Conservation (phyloP, 2,888 invertebrate genomes). For the Clunio marinus region DNA sequence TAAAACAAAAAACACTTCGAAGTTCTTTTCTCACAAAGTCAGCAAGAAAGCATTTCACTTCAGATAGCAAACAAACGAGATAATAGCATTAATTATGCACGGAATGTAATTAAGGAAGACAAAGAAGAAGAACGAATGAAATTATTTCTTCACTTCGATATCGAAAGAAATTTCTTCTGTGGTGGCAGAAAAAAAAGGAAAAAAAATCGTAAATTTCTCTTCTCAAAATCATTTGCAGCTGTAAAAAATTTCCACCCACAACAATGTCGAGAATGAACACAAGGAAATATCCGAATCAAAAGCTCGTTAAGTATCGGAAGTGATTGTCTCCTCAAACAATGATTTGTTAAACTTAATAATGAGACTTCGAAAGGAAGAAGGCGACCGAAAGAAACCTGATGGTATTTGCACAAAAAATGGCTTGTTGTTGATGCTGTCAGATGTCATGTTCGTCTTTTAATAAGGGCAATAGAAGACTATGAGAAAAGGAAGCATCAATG, state of each 20-base stretch:
- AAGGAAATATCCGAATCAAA: conserved; percentile 18
- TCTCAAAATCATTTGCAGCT: neutral
- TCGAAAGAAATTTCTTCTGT: no score
- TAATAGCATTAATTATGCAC: neutral
- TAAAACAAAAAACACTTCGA: no score
- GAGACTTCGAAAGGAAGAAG: neutral
- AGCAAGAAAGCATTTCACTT: neutral
- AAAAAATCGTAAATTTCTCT: no score
- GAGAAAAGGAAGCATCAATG: no score
- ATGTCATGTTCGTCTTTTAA: no score
- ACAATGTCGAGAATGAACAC: neutral
- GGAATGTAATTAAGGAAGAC: neutral
- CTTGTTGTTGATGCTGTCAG: neutral
- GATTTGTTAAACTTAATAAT: neutral
- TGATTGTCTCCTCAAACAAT: no score
- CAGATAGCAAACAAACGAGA: neutral
- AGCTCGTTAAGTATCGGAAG: neutral
- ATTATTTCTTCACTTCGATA: neutral
- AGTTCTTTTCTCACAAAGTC: no score
- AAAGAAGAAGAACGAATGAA: neutral
- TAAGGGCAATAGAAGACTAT: no score
- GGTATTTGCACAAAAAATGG: no score
- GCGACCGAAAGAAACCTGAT: no score
- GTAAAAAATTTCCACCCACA: no score
- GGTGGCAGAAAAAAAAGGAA: no score